Percentiles rank a stretch among this genome's conserved stretches.
phyloP scores from a whole-genome alignment of 2,113 vertebrate genomes.

The Pterocles gutturalis region DNA sequence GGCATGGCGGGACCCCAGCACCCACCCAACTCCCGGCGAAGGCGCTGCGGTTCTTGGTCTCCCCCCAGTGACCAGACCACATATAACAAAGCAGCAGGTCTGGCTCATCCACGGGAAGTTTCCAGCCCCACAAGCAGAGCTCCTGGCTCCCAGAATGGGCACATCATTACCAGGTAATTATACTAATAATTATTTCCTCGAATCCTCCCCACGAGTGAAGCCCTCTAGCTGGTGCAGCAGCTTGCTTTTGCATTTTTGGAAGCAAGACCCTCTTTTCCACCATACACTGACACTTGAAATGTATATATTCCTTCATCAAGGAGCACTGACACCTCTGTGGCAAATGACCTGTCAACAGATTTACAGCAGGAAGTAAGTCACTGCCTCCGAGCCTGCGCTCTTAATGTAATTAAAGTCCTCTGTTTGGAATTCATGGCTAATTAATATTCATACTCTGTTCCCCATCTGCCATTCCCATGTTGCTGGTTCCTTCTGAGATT shows the following conservation, averaged over 20 bases:
- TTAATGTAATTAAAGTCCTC: constrained; percentile 77
- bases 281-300: constrained; percentile 20
- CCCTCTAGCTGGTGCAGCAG: background rate
- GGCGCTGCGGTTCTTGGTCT: constrained; percentile 33
- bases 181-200: background rate
- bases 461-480: constrained; percentile 65
- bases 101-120: background rate
- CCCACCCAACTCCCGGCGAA: background rate
- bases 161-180: background rate
- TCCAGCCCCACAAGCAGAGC: background rate
- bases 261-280: constrained; percentile 22
- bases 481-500: constrained; percentile 70
- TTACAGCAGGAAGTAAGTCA: constrained; percentile 71
- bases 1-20: background rate
- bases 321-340: constrained; percentile 14
- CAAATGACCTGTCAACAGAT: constrained; percentile 73
- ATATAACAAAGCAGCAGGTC: background rate
- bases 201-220: background rate
- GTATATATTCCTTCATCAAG: constrained; percentile 64
- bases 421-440: constrained; percentile 73
- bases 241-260: constrained; percentile 64
- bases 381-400: constrained; percentile 58
- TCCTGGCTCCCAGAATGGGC: background rate
- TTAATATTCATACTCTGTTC: constrained; percentile 77
- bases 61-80: constrained; percentile 62